These are phyloP conservation scores for Diploptera punctata DNA, from an alignment of 2,888 invertebrate species.

Conservation along the genomic window DNA sequence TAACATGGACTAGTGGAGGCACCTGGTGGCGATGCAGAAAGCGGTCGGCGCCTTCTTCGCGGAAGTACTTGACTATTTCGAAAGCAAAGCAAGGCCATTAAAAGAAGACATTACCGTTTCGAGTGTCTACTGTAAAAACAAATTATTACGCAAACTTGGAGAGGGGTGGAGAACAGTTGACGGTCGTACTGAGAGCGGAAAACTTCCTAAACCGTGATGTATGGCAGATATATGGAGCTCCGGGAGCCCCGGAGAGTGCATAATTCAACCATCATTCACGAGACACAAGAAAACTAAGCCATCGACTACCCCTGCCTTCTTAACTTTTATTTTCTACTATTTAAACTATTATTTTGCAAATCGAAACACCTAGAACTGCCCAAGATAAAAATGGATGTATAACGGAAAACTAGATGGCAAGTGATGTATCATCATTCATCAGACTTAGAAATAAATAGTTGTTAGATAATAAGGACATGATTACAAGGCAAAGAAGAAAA, in stretches of 20 bases:
- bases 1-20: background rate
- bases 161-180: conserved; percentile 19
- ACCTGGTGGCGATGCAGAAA: background rate
- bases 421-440: too few relatives aligned
- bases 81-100: conserved; percentile 43
- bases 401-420: too few relatives aligned
- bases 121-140: conserved; percentile 43
- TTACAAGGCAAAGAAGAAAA: too few relatives aligned
- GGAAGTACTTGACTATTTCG: conserved; percentile 39
- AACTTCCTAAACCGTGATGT: conserved; percentile 40
- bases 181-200: conserved; percentile 26
- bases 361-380: background rate
- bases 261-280: conserved; percentile 44
- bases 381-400: too few relatives aligned
- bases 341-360: conserved; percentile 36
- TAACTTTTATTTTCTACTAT: background rate
- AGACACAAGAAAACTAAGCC: background rate
- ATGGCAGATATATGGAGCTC: conserved; percentile 39
- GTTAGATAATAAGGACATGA: too few relatives aligned
- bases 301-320: background rate
- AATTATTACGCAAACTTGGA: conserved; percentile 37
- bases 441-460: too few relatives aligned
- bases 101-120: conserved; percentile 43
- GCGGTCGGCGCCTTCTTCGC: background rate
- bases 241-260: conserved; percentile 35